Evolutionary conservation across 2,113 vertebrate species (phyloP), one percentile per base, ranked within the genome.

Genomic region (Coregonus clupeaformis): DNA sequence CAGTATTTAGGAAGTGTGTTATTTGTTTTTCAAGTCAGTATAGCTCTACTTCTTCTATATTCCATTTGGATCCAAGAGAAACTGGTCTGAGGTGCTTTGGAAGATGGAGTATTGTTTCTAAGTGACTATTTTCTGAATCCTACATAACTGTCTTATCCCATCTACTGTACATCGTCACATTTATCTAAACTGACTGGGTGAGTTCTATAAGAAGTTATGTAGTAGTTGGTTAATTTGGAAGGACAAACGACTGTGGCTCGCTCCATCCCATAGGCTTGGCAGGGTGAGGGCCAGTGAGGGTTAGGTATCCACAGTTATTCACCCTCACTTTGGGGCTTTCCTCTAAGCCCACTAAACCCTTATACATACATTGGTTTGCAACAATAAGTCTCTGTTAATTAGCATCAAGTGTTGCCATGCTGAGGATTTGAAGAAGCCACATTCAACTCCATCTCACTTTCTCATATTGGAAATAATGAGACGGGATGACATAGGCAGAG

Each of bases 371-470:
- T 52, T 65, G 74, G 73, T 74, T 62, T 68, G 78, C 76, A 57
- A 79, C 76, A 81, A 72, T 82, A 85, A 77, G 72, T 68, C 75
- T 68, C 79, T 77, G 85, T 89, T 90, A 83, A 89, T 90, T 89
- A 84, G 67, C 74, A 85, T 91, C 83, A 83, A 92, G 91, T 82
- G 86, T 82, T 69, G 65, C 82, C 74, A 68, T 82, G 80, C 73
- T 84, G 67, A 75, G 84, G 73, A 80, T 92, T 91, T 92, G 88
- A 92, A 91, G 90, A 82, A 65, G 73, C 69, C 66, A 77, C 87
- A 89, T 91, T 92, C 85, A 88, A 88, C 78, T 78, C 74, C 68
- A 75, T 45, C 85, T 80, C 77, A 78, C 45, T 64, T 78, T 85
- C 82, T 81, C 83, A 84, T 73, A 85, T 78, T 81, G 71, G 72